These are phyloP conservation scores for Zingel zingel DNA, from an alignment of 2,113 vertebrate species.

Conservation along the genomic window DNA sequence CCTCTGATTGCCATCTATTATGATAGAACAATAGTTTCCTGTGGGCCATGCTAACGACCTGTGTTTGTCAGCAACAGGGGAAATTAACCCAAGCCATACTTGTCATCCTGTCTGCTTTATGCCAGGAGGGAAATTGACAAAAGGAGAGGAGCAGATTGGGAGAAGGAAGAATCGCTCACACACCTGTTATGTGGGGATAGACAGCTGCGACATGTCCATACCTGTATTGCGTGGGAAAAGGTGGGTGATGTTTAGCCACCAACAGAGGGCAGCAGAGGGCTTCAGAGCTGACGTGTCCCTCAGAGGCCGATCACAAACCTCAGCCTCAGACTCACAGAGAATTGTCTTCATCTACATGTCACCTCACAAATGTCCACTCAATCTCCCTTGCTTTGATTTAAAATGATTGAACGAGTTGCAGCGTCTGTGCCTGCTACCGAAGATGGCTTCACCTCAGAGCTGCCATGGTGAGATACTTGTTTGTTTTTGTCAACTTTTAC, in stretches of 20 bases:
- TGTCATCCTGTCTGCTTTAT: slow-evolving; percentile 50
- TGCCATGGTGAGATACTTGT: slow-evolving; percentile 34
- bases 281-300: slow-evolving; percentile 58
- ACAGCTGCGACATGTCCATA: slow-evolving; percentile 74
- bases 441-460: slow-evolving; percentile 22
- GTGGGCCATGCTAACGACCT: slow-evolving; percentile 72
- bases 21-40: slow-evolving; percentile 78
- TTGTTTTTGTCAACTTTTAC: slow-evolving; percentile 71
- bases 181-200: slow-evolving; percentile 74
- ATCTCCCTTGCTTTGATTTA: slow-evolving; percentile 15
- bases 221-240: slow-evolving; percentile 41
- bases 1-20: slow-evolving; percentile 80
- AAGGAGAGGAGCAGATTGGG: slow-evolving; percentile 42
- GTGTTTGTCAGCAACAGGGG: slow-evolving; percentile 75
- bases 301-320: slow-evolving; percentile 33
- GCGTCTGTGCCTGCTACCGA: slow-evolving; percentile 24
- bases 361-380: slow-evolving; percentile 55
- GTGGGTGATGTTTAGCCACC: slow-evolving; percentile 36
- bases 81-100: slow-evolving; percentile 74
- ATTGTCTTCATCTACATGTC: slow-evolving; percentile 35
- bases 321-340: slow-evolving; percentile 5
- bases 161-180: slow-evolving; percentile 61
- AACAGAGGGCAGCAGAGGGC: slow-evolving; percentile 84
- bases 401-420: slow-evolving; percentile 1
- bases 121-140: slow-evolving; percentile 65